Evolutionary conservation across 2,797 vertebrate genomes (phyloP).

Genomic region (Salarias fasciatus): DNA sequence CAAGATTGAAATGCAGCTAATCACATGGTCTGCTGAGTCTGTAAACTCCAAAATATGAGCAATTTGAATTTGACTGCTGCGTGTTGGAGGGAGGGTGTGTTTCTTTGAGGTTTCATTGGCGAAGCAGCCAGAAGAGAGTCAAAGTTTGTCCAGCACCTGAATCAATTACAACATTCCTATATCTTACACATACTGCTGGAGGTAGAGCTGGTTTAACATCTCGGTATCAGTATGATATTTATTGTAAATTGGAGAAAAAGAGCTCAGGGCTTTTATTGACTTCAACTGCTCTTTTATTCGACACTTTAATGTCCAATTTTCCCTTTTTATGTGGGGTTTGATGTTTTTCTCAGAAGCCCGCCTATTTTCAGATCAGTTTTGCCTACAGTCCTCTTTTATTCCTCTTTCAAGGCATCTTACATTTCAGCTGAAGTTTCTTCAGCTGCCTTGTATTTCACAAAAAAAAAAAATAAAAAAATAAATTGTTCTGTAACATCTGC

Average conservation of each 20-base stretch:
- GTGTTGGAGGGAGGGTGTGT: not conserved
- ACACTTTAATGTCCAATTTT: conserved; percentile 4
- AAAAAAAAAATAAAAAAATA: too few relatives aligned
- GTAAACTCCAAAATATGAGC: conserved; percentile 37
- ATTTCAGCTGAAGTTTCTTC: too few relatives aligned
- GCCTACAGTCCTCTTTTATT: conserved; percentile 13
- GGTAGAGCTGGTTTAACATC: conserved; percentile 12
- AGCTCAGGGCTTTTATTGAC: conserved; percentile 2
- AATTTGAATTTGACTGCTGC: conserved; percentile 17
- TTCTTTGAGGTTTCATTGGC: conserved; percentile 12
- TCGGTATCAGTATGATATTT: conserved; percentile 10
- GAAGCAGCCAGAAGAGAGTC: conserved; percentile 12
- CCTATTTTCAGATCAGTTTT: not conserved
- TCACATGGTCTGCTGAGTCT: conserved; percentile 50
- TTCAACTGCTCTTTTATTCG: conserved; percentile 11
- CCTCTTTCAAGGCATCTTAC: conserved; percentile 10
- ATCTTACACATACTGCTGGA: conserved; percentile 25
- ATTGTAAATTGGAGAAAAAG: not conserved
- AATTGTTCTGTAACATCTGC: too few relatives aligned
- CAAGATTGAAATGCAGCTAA: conserved; percentile 39
- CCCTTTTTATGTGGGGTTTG: conserved; percentile 14
- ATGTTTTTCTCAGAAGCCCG: conserved; percentile 9
- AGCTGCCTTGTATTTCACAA: too few relatives aligned
- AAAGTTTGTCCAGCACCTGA: conserved; percentile 33
- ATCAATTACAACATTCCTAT: conserved; percentile 45